Conservation (phyloP, 1,140 invertebrate species). For the Drosophila santomea region DNA sequence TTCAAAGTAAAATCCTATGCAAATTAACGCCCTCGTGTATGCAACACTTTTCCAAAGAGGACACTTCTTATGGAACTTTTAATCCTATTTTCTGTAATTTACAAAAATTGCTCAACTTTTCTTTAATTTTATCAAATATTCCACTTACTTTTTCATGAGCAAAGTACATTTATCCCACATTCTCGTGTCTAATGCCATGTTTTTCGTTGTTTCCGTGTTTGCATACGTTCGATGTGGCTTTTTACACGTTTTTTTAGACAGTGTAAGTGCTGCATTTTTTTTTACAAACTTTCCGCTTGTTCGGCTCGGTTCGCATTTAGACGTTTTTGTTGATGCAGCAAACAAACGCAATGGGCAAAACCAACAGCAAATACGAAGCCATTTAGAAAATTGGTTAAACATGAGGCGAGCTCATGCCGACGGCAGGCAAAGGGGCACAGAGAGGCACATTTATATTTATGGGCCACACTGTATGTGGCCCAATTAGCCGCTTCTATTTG, state of each 20-base stretch:
- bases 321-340: conserved; percentile 34
- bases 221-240: not conserved
- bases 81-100: too few species aligned
- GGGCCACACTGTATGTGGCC: conserved; percentile 11
- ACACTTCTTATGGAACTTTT: too few species aligned
- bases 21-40: too few species aligned
- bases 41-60: too few species aligned
- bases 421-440: not conserved
- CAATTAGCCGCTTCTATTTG: conserved; percentile 38
- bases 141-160: too few species aligned
- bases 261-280: conserved; percentile 13
- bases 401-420: conserved; percentile 37
- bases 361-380: conserved; percentile 44
- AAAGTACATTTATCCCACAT: not conserved
- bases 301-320: conserved; percentile 23
- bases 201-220: conserved; percentile 2
- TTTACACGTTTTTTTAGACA: conserved; percentile 3
- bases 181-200: not conserved
- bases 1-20: too few species aligned
- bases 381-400: conserved; percentile 71
- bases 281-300: conserved; percentile 1
- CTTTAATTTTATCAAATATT: too few species aligned
- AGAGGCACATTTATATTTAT: conserved; percentile 24
- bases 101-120: too few species aligned
- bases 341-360: conserved; percentile 36